These are phyloP conservation scores for Agriopis marginaria DNA, from an alignment of 2,888 invertebrate genomes.

Conservation along the genomic window DNA sequence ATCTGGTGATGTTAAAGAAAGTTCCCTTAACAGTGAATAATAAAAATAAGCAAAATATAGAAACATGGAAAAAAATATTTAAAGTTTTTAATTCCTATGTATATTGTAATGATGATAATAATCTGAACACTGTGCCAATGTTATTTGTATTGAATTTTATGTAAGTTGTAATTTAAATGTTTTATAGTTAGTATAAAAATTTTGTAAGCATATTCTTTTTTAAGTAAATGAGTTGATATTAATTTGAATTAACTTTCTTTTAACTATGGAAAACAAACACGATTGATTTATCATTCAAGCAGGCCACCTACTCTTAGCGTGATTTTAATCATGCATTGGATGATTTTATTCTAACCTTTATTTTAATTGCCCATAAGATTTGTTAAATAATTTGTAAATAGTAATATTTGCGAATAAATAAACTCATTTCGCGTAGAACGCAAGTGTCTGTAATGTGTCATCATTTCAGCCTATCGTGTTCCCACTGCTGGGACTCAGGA, in stretches of 20 bases:
- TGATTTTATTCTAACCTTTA: too few relatives aligned
- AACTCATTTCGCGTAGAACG: too few relatives aligned
- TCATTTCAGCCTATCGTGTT: too few relatives aligned
- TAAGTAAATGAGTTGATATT: constrained; percentile 41
- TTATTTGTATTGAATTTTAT: constrained; percentile 55
- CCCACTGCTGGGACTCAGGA: too few relatives aligned
- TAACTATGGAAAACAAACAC: neutral
- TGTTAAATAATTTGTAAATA: too few relatives aligned
- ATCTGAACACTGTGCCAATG: constrained; percentile 39
- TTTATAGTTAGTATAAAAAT: constrained; percentile 41
- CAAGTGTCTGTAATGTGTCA: too few relatives aligned
- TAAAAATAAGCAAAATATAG: neutral
- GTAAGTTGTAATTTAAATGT: constrained; percentile 54
- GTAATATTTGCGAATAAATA: too few relatives aligned
- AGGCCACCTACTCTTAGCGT: neutral
- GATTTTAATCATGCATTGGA: too few relatives aligned
- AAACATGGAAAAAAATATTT: neutral
- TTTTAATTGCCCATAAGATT: too few relatives aligned
- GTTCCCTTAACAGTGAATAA: too few relatives aligned
- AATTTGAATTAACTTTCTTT: constrained; percentile 21
- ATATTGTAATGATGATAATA: constrained; percentile 23
- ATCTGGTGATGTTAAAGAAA: too few relatives aligned
- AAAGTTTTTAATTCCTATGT: constrained; percentile 16
- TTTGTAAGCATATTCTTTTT: constrained; percentile 52
- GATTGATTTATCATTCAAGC: neutral